A percentile compares a stretch with the other conserved stretches of the same genome.
phyloP scores from a whole-genome alignment of 2,888 invertebrate species.

The Hololepta plana region DNA sequence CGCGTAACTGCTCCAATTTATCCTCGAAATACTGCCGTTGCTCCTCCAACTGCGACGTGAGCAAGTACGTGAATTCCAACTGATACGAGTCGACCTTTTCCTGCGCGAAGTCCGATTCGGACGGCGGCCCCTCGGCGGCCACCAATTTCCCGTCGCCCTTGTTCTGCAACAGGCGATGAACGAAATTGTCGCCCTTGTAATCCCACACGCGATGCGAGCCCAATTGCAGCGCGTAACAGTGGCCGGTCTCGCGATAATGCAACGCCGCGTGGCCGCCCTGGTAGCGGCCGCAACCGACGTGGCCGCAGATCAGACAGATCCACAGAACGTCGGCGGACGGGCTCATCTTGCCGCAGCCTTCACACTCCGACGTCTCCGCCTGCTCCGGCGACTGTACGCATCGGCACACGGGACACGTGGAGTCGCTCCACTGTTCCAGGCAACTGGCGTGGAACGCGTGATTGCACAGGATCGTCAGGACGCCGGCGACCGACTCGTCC shows the following conservation, averaged over 20 bases:
- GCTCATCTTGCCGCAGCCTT: constrained; percentile 32
- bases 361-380: constrained; percentile 37
- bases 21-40: constrained; percentile 88
- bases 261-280: constrained; percentile 83
- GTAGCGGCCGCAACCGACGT: constrained; percentile 89
- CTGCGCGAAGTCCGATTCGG: constrained; percentile 36
- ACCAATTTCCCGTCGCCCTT: constrained; percentile 95
- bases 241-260: constrained; percentile 88
- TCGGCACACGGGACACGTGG: constrained; percentile 95
- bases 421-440: constrained; percentile 90
- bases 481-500: constrained; percentile 98
- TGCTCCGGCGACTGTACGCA: constrained; percentile 40
- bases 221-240: constrained; percentile 92
- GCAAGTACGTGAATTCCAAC: constrained; percentile 87
- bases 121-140: constrained; percentile 47
- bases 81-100: constrained; percentile 91
- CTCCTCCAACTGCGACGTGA: constrained; percentile 89
- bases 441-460: constrained; percentile 96
- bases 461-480: constrained; percentile 93
- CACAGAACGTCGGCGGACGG: constrained; percentile 67
- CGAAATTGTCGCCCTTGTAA: constrained; percentile 93
- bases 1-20: constrained; percentile 33
- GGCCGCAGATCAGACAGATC: constrained; percentile 98
- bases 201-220: constrained; percentile 98
- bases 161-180: constrained; percentile 88